These are phyloP conservation scores for Odontomyia ornata DNA, from an alignment of 2,888 invertebrate genomes.

Conservation along the genomic window DNA sequence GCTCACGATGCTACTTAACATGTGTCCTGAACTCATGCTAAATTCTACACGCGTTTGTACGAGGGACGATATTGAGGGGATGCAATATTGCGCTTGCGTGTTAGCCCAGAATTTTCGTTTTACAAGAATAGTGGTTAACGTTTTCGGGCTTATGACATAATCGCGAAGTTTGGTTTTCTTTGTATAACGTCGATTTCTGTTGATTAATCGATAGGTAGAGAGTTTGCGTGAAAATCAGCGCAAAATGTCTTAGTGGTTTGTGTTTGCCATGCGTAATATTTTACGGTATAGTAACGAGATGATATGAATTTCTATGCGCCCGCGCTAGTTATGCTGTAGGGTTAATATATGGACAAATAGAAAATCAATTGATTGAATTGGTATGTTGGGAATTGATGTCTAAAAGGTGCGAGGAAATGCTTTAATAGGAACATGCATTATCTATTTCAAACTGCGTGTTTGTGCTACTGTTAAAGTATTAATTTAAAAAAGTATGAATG, in stretches of 20 bases:
- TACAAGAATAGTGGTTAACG: neutral
- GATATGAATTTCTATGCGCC: neutral
- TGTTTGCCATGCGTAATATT: neutral
- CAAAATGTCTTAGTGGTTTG: constrained; percentile 9
- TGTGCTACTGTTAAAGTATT: too few relatives aligned
- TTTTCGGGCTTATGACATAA: constrained; percentile 26
- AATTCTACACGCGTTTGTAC: constrained; percentile 1
- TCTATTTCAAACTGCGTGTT: too few relatives aligned
- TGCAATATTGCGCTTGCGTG: constrained; percentile 35
- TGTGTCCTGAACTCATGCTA: neutral
- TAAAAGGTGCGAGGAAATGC: too few relatives aligned
- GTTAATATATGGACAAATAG: neutral
- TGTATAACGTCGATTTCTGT: neutral
- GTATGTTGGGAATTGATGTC: neutral
- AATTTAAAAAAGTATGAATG: too few relatives aligned
- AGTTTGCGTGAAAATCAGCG: constrained; percentile 15
- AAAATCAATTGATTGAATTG: neutral
- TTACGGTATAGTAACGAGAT: neutral
- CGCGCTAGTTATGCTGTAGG: constrained; percentile 20
- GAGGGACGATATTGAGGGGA: neutral
- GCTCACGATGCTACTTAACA: constrained; percentile 7
- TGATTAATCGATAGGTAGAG: constrained; percentile 39
- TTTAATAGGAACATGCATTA: too few relatives aligned
- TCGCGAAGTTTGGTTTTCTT: neutral
- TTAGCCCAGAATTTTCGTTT: neutral